Evolutionary conservation across 2,113 vertebrate species (phyloP), one percentile per base, ranked within the genome.

Genomic region (Gymnocephalus cernua): DNA sequence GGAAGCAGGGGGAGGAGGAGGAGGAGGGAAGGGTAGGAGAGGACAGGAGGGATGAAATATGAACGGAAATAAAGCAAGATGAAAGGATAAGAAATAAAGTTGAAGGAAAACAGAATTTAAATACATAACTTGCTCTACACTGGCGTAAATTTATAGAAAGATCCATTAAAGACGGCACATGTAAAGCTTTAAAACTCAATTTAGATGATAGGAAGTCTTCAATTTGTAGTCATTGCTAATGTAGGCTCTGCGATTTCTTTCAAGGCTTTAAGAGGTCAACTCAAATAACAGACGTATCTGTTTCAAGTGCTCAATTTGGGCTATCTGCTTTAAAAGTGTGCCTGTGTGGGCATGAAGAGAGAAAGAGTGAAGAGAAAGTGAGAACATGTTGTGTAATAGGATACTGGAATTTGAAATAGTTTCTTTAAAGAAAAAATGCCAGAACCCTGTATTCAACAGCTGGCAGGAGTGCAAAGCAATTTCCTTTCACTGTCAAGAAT

Each of bases 221-320:
- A 35, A 84, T 91, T 92, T 88, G 81, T 88, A 64, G 80, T 83
- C 54, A 82, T 82, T 80, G 78, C 58, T 90, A 81, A 92, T 89
- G 83, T 67, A 88, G 59, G 56, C 70, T 62, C 38, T 80, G 57
- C 74, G 76, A 72, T 87, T 81, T 83, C 70, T 84, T 64, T 86
- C 59, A 51, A 47, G 58, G 65, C 76, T 88, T 91, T 83, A 91
- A 72, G 78, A 83, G 76, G 85, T 79, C 80, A 79, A 64, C 84
- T 88, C 74, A 71, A 74, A 89, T 85, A 65, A 88, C 83, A 80
- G 79, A 69, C 7, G 45, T 78, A 76, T 89, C 80, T 21, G 72
- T 86, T 84, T 87, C 82, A 80, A 87, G 74, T 8, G 59, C 74
- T 80, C 74, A 27, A 74, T 82, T 86, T 80, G 58, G 58, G 66